Conservation (phyloP, 37 sponge, comb jelly and placozoan genomes). For the Cliona cf. orientalis region DNA sequence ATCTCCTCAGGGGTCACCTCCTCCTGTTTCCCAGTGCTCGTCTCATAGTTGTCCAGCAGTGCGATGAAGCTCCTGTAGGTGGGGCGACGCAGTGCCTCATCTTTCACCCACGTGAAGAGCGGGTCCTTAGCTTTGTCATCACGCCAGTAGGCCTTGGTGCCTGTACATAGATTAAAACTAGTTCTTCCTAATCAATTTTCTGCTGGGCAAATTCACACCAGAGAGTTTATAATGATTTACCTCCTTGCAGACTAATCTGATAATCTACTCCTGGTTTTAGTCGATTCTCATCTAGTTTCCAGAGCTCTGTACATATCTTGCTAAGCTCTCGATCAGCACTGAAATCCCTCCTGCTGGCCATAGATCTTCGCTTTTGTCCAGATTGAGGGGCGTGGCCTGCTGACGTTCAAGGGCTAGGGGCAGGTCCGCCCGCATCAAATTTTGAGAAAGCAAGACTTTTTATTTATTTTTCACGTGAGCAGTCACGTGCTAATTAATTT, state of each 20-base stretch:
- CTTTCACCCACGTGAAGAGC: conserved; percentile 75
- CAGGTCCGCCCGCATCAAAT: too few relatives aligned
- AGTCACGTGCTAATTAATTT: too few relatives aligned
- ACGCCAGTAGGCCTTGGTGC: conserved; percentile 65
- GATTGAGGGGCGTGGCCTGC: background rate
- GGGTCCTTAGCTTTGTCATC: conserved; percentile 76
- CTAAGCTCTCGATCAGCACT: conserved; percentile 54
- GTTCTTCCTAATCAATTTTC: background rate
- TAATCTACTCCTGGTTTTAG: conserved; percentile 75
- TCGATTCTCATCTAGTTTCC: conserved; percentile 79
- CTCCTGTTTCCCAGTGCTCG: conserved; percentile 68
- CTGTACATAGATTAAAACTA: background rate
- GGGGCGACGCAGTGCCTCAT: conserved; percentile 62
- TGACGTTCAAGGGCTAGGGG: background rate
- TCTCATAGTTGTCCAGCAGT: conserved; percentile 94
- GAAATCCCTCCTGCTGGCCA: conserved; percentile 19
- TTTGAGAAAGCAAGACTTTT: too few relatives aligned
- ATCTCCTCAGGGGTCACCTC: conserved; percentile 82
- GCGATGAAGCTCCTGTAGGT: conserved; percentile 83
- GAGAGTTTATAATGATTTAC: background rate
- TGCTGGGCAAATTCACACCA: background rate
- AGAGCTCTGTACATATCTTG: conserved; percentile 59
- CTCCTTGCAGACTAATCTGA: conserved; percentile 79
- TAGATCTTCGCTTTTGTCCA: too few relatives aligned
- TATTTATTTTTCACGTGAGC: too few relatives aligned